These are phyloP conservation scores for Trisateles emortualis DNA, from an alignment of 2,888 invertebrate species.

Conservation along the genomic window DNA sequence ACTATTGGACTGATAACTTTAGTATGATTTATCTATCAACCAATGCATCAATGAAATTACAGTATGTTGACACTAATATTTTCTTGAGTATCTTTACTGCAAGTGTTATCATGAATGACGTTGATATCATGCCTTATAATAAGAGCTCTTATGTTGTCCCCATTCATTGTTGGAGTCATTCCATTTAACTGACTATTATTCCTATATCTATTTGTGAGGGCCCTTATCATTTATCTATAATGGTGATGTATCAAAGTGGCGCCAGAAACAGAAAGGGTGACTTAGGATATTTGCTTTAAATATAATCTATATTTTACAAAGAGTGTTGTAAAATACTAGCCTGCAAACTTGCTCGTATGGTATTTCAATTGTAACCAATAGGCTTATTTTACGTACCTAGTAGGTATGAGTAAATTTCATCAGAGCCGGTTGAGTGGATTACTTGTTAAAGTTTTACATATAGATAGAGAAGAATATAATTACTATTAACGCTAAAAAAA, in stretches of 20 bases:
- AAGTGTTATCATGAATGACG: slow-evolving; percentile 33
- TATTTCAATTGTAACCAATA: too few species aligned
- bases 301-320: too few species aligned
- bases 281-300: too few species aligned
- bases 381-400: too few species aligned
- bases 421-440: too few species aligned
- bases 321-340: too few species aligned
- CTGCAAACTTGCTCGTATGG: too few species aligned
- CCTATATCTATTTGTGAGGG: background rate
- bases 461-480: too few species aligned
- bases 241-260: background rate
- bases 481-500: too few species aligned
- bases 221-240: slow-evolving; percentile 1
- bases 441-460: too few species aligned
- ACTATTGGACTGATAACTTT: background rate
- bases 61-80: slow-evolving; percentile 35
- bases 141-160: slow-evolving; percentile 26
- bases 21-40: slow-evolving; percentile 21
- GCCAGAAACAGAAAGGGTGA: background rate
- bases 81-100: slow-evolving; percentile 19
- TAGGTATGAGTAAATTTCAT: too few species aligned
- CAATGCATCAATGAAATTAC: slow-evolving; percentile 27
- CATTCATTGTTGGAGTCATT: slow-evolving; percentile 20
- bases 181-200: background rate
- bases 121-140: slow-evolving; percentile 29